Base-by-base conservation (phyloP, 2,888 invertebrate species). In the Tenthredo livida region DNA sequence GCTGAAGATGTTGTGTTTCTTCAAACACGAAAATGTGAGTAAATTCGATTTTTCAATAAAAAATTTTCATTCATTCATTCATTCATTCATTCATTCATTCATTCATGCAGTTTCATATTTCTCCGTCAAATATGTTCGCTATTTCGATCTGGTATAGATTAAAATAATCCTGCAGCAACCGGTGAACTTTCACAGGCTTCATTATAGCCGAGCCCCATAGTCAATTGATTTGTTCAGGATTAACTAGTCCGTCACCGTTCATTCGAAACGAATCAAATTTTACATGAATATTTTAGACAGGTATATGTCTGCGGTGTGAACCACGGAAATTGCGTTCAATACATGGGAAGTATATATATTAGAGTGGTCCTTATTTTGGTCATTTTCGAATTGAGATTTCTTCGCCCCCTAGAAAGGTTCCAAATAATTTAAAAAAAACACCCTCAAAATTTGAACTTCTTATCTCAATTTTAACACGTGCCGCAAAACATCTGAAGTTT, bases 1-100 rank as follows among this genome's bases (percentile, higher is more conserved):
- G 95, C 96, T 99, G 93, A 98, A 98, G 95, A 99, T 99, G 99
- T 96, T 99, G 89, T 98, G 98, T 94, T 99, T 98, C 95, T 99
- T 99, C 96, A 98, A 99, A 95, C 99, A 99, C 94, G 99, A 99
- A 95, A 99, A 99, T 95, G 99, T 99, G 94, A 97, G 98, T 97
- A 90, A 40, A 3, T 58, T 40, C 1, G 1, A 33, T 37, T 50
- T 50, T 17, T 50, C 7, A 37, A 33, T n/a, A n/a, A n/a, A 54
- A 2, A 6, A n/a, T n/a, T n/a, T 54, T n/a, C 54, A 2, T 54
- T 54, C 54, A 54, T 54, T n/a, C n/a, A n/a, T n/a, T n/a, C n/a
- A n/a, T n/a, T n/a, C n/a, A n/a, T n/a, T n/a, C n/a, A n/a, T n/a
- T n/a, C n/a, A n/a, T n/a, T n/a, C n/a, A n/a, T n/a, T n/a, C n/a